Conservation (phyloP, 2,113 vertebrate genomes). For the Oncorhynchus tshawytscha region DNA sequence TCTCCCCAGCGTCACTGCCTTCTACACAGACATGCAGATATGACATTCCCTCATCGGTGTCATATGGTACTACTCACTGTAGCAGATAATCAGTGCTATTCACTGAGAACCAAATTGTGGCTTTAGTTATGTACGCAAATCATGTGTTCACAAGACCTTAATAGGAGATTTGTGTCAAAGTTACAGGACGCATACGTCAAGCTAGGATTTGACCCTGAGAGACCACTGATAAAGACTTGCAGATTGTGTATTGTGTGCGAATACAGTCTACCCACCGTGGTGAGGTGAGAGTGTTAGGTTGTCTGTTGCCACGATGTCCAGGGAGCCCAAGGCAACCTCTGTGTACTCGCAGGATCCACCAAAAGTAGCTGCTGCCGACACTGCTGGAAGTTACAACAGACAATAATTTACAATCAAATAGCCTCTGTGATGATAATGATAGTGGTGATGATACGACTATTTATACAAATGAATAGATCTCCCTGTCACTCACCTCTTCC, state of each 20-base stretch:
- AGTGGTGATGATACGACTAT: no score
- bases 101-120: no score
- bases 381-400: conserved; percentile 12
- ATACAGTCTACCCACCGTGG: conserved; percentile 68
- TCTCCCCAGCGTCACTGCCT: conserved; percentile 84
- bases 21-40: conserved; percentile 58
- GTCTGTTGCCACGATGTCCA: conserved; percentile 85
- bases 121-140: no score
- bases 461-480: not conserved
- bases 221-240: not conserved
- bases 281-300: conserved; percentile 81
- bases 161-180: no score
- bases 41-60: not conserved
- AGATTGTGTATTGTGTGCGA: not conserved
- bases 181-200: not conserved
- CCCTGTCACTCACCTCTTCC: conserved; percentile 47
- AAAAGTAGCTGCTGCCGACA: conserved; percentile 27
- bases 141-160: no score
- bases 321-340: conserved; percentile 84
- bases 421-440: not conserved
- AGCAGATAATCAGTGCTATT: no score
- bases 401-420: not conserved
- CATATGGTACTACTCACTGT: no score
- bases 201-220: not conserved
- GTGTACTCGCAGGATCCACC: conserved; percentile 78